phyloP scores from a whole-genome alignment of 2,113 vertebrate species.

The Psophia crepitans region DNA sequence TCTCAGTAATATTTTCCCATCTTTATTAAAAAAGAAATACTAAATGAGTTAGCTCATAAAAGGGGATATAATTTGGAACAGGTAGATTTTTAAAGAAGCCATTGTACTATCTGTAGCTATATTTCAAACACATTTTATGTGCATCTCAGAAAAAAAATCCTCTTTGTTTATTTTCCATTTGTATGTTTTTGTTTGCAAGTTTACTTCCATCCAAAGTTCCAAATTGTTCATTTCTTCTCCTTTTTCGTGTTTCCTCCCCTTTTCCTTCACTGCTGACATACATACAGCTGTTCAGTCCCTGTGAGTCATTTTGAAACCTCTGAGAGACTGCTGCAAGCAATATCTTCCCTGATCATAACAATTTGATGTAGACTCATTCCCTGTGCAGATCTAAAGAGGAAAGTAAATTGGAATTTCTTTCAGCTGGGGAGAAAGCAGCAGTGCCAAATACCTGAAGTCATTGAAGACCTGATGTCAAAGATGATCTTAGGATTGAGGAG shows the following conservation, averaged over 20 bases:
- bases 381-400: conserved; percentile 57
- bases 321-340: conserved; percentile 56
- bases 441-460: conserved; percentile 1
- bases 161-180: background rate
- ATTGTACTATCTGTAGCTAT: background rate
- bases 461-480: conserved; percentile 52
- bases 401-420: conserved; percentile 69
- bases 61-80: background rate
- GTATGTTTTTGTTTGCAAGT: conserved; percentile 22
- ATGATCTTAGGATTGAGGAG: conserved; percentile 49
- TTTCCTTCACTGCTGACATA: conserved; percentile 1
- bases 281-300: conserved; percentile 24
- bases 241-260: background rate
- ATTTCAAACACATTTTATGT: background rate
- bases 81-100: background rate
- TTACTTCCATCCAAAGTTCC: background rate
- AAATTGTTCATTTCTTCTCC: background rate
- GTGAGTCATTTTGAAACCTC: conserved; percentile 57
- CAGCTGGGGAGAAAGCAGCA: background rate
- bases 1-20: background rate
- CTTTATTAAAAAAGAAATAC: background rate
- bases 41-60: background rate
- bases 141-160: background rate
- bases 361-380: conserved; percentile 65
- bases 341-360: conserved; percentile 64